These are phyloP conservation scores for Avahi laniger DNA, from an alignment of 2,797 vertebrate genomes.

Conservation along the genomic window DNA sequence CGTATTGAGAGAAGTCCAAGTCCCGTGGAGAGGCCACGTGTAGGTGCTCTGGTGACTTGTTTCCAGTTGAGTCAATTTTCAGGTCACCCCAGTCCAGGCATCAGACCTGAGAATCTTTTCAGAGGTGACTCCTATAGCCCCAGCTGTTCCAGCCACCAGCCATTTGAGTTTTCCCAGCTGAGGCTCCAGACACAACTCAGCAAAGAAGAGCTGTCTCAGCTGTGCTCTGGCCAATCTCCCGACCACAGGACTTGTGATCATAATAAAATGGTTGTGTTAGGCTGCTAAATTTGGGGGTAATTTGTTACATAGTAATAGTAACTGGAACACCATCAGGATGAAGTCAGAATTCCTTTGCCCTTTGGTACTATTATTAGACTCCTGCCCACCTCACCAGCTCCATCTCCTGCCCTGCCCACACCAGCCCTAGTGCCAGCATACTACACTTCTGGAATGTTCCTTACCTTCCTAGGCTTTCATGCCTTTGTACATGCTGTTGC, in stretches of 20 bases:
- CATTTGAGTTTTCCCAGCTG: neutral
- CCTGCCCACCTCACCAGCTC: neutral
- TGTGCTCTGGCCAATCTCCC: neutral
- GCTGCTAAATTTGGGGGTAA: neutral
- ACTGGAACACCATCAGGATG: neutral
- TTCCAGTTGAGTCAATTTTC: neutral
- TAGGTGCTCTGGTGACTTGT: neutral
- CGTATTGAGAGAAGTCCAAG: neutral
- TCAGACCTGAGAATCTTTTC: neutral
- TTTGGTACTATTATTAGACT: neutral
- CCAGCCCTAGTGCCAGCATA: accelerated
- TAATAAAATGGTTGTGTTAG: neutral
- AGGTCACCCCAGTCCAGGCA: neutral
- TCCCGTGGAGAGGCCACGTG: neutral
- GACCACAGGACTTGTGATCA: neutral
- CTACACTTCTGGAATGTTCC: neutral
- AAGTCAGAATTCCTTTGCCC: neutral
- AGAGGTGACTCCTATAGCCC: neutral
- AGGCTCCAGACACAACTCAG: neutral
- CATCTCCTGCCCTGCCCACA: neutral
- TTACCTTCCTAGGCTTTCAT: neutral
- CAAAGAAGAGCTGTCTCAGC: neutral
- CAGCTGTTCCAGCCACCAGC: neutral
- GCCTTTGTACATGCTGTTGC: neutral
- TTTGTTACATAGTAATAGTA: neutral